Conservation (phyloP, 1,140 invertebrate species). For the Dreissena rostriformis region DNA sequence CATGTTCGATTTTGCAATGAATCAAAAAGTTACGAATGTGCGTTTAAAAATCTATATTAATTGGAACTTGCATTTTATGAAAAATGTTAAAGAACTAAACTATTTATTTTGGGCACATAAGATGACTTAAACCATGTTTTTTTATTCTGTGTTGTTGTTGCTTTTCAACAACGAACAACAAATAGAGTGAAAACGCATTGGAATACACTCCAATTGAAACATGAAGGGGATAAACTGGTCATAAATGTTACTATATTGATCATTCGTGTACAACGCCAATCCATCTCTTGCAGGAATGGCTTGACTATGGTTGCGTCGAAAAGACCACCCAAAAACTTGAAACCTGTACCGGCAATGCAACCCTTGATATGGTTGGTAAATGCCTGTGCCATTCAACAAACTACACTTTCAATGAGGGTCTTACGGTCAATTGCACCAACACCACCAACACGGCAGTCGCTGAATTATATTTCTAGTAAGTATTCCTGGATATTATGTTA, state of each 20-base stretch:
- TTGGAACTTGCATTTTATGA: too few relatives aligned
- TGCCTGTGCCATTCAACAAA: not conserved
- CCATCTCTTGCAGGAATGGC: constrained; percentile 9
- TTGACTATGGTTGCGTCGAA: constrained; percentile 1
- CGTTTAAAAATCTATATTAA: too few relatives aligned
- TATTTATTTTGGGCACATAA: too few relatives aligned
- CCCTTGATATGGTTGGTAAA: too few relatives aligned
- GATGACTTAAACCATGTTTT: too few relatives aligned
- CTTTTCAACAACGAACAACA: too few relatives aligned
- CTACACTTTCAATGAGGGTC: not conserved
- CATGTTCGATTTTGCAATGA: too few relatives aligned
- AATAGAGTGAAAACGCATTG: not conserved
- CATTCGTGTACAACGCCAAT: not conserved
- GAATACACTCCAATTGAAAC: not conserved
- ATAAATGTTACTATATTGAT: not conserved
- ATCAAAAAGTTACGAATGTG: too few relatives aligned
- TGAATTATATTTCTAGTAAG: constrained; percentile 26
- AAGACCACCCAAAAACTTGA: not conserved
- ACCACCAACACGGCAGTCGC: constrained; percentile 8
- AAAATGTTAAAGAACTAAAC: too few relatives aligned
- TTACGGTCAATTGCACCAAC: constrained; percentile 15
- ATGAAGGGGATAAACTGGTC: not conserved
- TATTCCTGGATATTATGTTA: not conserved
- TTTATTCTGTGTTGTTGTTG: too few relatives aligned
- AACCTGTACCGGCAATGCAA: not conserved